Evolutionary conservation across 64 coral and sea anemone species (phyloP), one percentile per base, ranked within the genome.

Genomic region (Pachyseris speciosa): DNA sequence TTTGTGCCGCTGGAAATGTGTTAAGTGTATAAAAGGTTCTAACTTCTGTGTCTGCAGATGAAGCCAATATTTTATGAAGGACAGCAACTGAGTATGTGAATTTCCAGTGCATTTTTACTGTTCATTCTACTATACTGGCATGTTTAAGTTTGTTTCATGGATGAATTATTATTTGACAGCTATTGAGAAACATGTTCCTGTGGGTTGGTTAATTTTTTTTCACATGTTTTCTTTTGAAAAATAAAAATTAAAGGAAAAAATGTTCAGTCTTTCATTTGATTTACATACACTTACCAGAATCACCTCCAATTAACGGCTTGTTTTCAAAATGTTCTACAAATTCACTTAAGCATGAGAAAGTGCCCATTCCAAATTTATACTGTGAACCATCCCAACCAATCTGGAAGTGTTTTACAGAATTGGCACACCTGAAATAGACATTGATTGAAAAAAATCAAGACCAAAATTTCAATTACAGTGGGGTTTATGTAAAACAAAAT

Each of bases 291-390:
- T 63, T 25, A 95, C 96, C 97, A 73, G 97, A 99, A 58, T 99
- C 93, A 61, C 97, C 97, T 36, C 97, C 97, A 64, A 99, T 95
- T 19, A 99, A 74, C 39, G 97, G 97, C 64, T 99, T 99, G 67
- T 99, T 99, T 92, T 99, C 97, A 95, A 99, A 99, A 83, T 99
- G 97, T 51, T 99, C 93, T 2, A 95, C 90, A 90, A 99, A 99
- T 43, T 99, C 97, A 69, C 37, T 99, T 26, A 99, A 74, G 67
- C 75, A 92, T 69, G 94, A 78, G 70, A 99, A 99, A 50, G 92
- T 95, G 26, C 97, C 97, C 97, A 99, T 99, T 67, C 97, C 97
- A 95, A 99, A 99, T 74, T 91, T 99, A 64, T 95, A 99, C 42
- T 99, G 93, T 47, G 63, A 37, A 10, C 94, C 93, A 60, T 99